phyloP scores from a whole-genome alignment of 2,888 invertebrate genomes.

The Gisinianus flammeolus region DNA sequence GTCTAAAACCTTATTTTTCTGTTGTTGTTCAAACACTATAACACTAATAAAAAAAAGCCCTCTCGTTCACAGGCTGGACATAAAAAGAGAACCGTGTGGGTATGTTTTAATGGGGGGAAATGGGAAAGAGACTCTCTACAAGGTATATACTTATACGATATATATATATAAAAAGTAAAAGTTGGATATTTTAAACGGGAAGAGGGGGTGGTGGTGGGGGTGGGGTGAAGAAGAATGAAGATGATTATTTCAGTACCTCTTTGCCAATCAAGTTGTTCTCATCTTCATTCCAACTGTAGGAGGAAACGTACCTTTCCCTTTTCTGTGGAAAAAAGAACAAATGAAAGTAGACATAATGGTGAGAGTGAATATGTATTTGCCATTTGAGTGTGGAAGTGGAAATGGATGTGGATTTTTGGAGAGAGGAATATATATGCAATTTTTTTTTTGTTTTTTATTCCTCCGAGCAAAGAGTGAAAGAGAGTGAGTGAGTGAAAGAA shows the following conservation, averaged over 20 bases:
- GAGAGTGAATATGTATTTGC: background rate
- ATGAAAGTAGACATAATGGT: constrained; percentile 25
- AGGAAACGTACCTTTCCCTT: constrained; percentile 81
- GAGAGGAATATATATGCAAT: no score
- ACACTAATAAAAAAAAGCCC: no score
- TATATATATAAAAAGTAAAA: background rate
- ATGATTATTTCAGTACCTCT: constrained; percentile 65
- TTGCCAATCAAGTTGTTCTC: constrained; percentile 73
- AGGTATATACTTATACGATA: background rate
- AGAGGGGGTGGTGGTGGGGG: no score
- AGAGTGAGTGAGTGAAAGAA: no score
- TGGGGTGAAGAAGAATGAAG: background rate
- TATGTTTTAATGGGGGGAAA: background rate
- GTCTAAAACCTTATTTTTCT: no score
- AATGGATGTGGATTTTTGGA: background rate
- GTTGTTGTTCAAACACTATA: no score
- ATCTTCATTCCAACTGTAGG: constrained; percentile 88
- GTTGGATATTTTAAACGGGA: background rate
- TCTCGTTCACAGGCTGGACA: no score
- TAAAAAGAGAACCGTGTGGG: no score
- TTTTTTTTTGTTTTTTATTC: no score
- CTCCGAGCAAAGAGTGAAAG: no score
- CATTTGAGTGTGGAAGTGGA: background rate
- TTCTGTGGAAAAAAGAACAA: constrained; percentile 70
- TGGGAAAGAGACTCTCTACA: no score